Conservation (phyloP, 2,888 invertebrate species). For the Morinoia aosen region DNA sequence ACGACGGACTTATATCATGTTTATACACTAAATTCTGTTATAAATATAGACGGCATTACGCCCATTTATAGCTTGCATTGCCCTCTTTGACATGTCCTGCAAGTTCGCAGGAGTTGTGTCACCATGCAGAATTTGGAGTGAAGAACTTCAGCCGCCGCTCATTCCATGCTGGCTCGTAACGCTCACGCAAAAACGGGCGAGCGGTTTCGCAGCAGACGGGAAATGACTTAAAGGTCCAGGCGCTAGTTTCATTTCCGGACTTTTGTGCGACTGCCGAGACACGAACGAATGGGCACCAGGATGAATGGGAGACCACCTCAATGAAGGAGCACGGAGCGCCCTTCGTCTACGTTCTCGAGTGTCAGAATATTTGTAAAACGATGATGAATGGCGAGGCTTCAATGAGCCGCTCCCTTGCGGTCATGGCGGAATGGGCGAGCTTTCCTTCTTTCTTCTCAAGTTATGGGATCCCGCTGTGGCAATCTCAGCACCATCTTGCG, state of each 20-base stretch:
- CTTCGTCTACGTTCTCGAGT: neutral
- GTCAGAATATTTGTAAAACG: neutral
- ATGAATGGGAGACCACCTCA: neutral
- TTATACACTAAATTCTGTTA: no score
- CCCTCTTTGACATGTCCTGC: no score
- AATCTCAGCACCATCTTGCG: no score
- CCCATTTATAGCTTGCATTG: no score
- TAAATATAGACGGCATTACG: no score
- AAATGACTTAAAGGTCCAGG: neutral
- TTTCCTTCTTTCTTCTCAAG: neutral
- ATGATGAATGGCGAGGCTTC: neutral
- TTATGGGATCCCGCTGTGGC: neutral
- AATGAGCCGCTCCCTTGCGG: neutral
- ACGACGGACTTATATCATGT: no score
- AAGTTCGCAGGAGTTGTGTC: no score
- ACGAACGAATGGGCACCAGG: neutral
- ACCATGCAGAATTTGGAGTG: neutral
- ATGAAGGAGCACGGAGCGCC: neutral
- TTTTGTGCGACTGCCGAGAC: neutral
- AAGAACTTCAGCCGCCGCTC: neutral
- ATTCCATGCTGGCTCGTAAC: neutral
- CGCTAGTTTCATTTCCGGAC: neutral
- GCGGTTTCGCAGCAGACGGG: neutral
- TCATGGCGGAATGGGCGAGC: neutral
- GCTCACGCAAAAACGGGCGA: neutral